phyloP scores from a whole-genome alignment of 2,113 vertebrate species.

The Melanerpes aurifrons region DNA sequence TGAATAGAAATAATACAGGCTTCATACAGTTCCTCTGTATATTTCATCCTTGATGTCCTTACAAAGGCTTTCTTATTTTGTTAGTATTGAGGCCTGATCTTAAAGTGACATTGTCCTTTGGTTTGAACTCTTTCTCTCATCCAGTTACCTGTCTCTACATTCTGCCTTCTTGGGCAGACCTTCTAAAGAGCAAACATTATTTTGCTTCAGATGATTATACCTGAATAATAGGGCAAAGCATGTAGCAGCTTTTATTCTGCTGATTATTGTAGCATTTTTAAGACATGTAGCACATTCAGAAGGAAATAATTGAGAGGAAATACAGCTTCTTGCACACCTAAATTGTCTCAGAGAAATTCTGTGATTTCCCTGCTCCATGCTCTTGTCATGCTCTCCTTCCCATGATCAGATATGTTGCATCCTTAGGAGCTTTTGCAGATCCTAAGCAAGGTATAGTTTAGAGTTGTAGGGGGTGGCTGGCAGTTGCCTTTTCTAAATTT shows the following conservation, averaged over 20 bases:
- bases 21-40: neutral
- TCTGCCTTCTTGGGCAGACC: neutral
- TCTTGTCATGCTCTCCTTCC: neutral
- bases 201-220: neutral
- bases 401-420: neutral
- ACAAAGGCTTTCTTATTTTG: neutral
- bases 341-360: neutral
- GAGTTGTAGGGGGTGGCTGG: accelerated
- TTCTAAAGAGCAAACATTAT: neutral
- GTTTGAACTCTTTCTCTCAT: neutral
- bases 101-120: neutral
- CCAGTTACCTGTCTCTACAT: neutral
- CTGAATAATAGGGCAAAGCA: neutral
- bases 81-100: neutral
- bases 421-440: neutral
- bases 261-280: neutral
- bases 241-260: neutral
- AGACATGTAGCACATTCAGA: accelerated
- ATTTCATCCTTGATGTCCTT: accelerated
- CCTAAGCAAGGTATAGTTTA: neutral
- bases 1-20: neutral
- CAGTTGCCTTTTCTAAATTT: neutral
- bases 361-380: neutral
- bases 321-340: neutral
- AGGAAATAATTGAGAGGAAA: neutral